Conservation (phyloP, 2,797 vertebrate genomes). For the Leucoraja ocellata region DNA sequence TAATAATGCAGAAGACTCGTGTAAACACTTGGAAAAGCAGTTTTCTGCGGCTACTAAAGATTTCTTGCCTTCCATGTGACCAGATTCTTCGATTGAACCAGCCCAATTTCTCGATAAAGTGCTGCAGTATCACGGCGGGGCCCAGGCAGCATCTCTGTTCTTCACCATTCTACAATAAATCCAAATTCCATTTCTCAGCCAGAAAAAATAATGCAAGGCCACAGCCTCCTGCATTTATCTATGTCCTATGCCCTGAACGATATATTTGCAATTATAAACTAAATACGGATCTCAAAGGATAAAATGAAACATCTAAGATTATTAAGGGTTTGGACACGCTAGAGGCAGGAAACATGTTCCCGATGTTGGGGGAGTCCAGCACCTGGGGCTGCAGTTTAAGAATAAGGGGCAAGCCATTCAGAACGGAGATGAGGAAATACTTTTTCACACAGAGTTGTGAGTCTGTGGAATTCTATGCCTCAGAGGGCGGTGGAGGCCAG, state of each 20-base stretch:
- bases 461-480: too few relatives aligned
- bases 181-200: not conserved
- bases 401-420: too few relatives aligned
- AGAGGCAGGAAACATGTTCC: too few relatives aligned
- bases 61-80: not conserved
- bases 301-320: too few relatives aligned
- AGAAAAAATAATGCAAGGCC: not conserved
- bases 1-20: not conserved
- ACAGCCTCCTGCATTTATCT: not conserved
- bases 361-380: too few relatives aligned
- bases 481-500: too few relatives aligned
- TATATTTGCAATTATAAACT: not conserved
- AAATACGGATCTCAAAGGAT: not conserved
- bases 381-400: too few relatives aligned
- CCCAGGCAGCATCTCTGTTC: too few relatives aligned
- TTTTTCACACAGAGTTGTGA: too few relatives aligned
- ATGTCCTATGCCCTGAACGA: not conserved
- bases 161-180: not conserved
- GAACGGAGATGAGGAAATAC: too few relatives aligned
- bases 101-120: not conserved
- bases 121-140: too few relatives aligned
- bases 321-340: too few relatives aligned
- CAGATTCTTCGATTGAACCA: not conserved
- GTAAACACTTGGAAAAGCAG: not conserved
- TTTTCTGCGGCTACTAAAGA: not conserved